Evolutionary conservation across 2,113 vertebrate species (phyloP).

Genomic region (Boulengeromyrus knoepffleri): DNA sequence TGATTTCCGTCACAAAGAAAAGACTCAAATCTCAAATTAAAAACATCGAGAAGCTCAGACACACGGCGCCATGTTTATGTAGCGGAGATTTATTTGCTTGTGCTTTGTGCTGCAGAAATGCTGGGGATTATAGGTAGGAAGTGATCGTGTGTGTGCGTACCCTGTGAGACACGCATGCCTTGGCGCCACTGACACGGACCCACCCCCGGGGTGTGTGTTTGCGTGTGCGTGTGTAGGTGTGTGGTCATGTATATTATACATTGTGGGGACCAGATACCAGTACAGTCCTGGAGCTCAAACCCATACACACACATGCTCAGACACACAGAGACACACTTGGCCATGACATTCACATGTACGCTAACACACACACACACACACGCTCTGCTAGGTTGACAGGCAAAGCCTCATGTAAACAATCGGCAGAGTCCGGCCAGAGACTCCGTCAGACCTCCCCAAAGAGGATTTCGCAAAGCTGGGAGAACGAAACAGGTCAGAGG

Average conservation of each 20-base stretch:
- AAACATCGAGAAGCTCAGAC: neutral
- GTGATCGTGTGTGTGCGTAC: conserved; percentile 23
- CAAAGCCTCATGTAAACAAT: neutral
- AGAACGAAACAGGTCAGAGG: neutral
- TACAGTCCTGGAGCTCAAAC: neutral
- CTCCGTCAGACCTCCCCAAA: neutral
- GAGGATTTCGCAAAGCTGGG: neutral
- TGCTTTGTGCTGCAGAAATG: neutral
- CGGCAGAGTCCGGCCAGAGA: neutral
- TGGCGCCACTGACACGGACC: conserved; percentile 31
- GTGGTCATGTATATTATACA: too few species aligned
- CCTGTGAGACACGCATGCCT: conserved; percentile 3
- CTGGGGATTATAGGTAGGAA: conserved; percentile 20
- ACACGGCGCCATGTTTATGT: neutral
- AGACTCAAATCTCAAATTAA: neutral
- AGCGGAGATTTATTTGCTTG: neutral
- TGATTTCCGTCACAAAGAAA: neutral
- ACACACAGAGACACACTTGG: neutral
- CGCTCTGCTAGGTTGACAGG: neutral
- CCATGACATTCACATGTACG: neutral
- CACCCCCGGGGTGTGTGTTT: neutral
- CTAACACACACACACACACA: neutral
- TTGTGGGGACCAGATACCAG: neutral
- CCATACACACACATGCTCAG: neutral
- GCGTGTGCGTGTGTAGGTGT: conserved; percentile 12